A percentile compares a stretch with the other conserved stretches of the same genome.
Evolutionary conservation across 2,113 vertebrate species (phyloP).

Genomic region (Ailuropoda melanoleuca): DNA sequence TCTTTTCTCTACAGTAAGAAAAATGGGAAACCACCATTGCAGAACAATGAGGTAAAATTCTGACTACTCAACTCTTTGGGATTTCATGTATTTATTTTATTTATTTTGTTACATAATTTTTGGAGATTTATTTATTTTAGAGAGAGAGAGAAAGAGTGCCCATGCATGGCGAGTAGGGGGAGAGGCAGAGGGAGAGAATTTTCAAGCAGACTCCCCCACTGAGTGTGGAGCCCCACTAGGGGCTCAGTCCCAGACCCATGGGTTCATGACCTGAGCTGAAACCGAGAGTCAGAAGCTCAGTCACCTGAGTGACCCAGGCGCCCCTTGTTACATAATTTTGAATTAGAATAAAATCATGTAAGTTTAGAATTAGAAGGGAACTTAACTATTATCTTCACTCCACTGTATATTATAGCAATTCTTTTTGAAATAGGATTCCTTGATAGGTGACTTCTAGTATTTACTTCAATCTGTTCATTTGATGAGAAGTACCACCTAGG

Average conservation of each 20-base stretch:
- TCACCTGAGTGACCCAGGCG: neutral
- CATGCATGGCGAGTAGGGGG: neutral
- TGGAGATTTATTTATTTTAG: neutral
- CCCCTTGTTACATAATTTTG: neutral
- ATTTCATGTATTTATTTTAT: slow-evolving; percentile 28
- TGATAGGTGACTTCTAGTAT: neutral
- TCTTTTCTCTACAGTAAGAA: slow-evolving; percentile 87
- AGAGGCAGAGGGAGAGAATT: neutral
- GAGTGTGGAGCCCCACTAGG: neutral
- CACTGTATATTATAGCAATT: neutral
- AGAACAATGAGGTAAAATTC: slow-evolving; percentile 90
- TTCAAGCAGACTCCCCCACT: neutral
- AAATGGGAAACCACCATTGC: slow-evolving; percentile 85
- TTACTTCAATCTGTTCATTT: neutral
- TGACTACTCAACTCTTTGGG: slow-evolving; percentile 47
- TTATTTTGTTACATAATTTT: slow-evolving; percentile 46
- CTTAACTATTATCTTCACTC: neutral
- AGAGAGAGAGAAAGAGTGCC: neutral
- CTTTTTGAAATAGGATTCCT: neutral
- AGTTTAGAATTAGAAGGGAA: slow-evolving; percentile 32
- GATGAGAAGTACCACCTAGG: neutral
- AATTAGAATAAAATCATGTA: slow-evolving; percentile 21
- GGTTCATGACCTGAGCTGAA: neutral
- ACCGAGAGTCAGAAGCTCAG: neutral
- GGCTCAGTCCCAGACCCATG: neutral